These are phyloP conservation scores for Zoroaster sp. DNA, from an alignment of 53 echinoderm and acorn worm species.

Conservation along the genomic window DNA sequence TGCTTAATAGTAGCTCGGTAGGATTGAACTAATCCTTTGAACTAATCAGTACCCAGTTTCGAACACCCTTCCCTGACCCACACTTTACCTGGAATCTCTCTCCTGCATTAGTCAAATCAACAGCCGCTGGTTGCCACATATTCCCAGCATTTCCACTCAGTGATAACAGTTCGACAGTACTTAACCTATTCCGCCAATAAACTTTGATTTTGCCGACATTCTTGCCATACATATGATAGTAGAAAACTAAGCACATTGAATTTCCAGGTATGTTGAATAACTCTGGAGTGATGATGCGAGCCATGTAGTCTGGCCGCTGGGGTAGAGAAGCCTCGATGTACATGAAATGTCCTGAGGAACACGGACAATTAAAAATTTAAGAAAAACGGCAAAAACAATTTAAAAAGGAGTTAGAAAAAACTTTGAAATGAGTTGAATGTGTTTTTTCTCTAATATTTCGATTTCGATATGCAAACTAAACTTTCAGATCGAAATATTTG, in stretches of 20 bases:
- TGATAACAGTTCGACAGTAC: constrained; percentile 13
- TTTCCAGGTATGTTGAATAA: constrained; percentile 40
- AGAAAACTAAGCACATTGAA: constrained; percentile 74
- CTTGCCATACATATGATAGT: constrained; percentile 88
- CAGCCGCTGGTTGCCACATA: constrained; percentile 57
- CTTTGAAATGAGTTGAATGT: neutral
- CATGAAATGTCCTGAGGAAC: constrained; percentile 87
- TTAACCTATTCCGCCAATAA: neutral
- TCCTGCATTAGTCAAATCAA: constrained; percentile 40
- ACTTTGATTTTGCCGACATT: constrained; percentile 66
- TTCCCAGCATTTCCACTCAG: constrained; percentile 56
- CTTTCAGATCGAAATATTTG: no score
- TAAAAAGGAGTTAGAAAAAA: neutral
- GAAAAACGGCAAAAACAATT: neutral
- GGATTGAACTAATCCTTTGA: no score
- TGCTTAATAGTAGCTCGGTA: no score
- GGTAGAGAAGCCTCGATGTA: constrained; percentile 90
- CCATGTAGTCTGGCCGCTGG: constrained; percentile 65
- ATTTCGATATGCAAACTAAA: neutral
- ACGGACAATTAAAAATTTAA: no score
- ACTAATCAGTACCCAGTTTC: no score
- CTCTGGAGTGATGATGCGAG: constrained; percentile 58
- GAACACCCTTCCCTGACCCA: neutral
- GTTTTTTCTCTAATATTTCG: neutral
- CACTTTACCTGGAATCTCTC: constrained; percentile 49